Conservation (phyloP, 2,797 vertebrate genomes). For the Cynodonichthys magdalenae region DNA sequence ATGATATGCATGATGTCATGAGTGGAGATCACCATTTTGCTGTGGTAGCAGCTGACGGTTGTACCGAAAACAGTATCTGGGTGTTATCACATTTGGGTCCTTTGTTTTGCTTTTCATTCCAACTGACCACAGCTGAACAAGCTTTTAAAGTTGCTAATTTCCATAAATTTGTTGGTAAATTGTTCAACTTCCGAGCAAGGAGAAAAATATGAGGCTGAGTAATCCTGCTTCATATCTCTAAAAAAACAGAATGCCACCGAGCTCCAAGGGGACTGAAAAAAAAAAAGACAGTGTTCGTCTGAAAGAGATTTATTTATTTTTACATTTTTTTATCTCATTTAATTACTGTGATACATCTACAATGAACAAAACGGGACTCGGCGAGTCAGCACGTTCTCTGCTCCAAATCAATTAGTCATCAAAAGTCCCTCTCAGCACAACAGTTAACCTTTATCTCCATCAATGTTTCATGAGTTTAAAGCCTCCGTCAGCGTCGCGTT, state of each 20-base stretch:
- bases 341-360: constrained; percentile 54
- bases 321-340: constrained; percentile 19
- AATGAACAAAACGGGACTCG: constrained; percentile 49
- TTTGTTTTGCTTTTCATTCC: no score
- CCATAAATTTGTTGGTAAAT: constrained; percentile 28
- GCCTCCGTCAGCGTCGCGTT: constrained; percentile 13
- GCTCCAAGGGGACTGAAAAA: constrained; percentile 31
- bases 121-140: no score
- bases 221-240: constrained; percentile 25
- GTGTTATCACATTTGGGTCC: no score
- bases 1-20: no score
- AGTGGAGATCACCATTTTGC: no score
- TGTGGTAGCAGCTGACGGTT: no score
- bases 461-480: constrained; percentile 71
- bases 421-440: constrained; percentile 62
- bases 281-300: constrained; percentile 45
- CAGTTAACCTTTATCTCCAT: constrained; percentile 79
- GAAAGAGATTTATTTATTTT: constrained; percentile 31
- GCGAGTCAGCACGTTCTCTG: constrained; percentile 43
- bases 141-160: background rate
- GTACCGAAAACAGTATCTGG: no score
- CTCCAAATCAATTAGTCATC: constrained; percentile 75
- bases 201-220: constrained; percentile 21
- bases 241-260: constrained; percentile 31
- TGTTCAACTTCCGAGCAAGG: constrained; percentile 12